Percentiles rank a stretch among this genome's conserved stretches.
Evolutionary conservation across 2,888 invertebrate species (phyloP).

Genomic region (Trichacis sp.): DNA sequence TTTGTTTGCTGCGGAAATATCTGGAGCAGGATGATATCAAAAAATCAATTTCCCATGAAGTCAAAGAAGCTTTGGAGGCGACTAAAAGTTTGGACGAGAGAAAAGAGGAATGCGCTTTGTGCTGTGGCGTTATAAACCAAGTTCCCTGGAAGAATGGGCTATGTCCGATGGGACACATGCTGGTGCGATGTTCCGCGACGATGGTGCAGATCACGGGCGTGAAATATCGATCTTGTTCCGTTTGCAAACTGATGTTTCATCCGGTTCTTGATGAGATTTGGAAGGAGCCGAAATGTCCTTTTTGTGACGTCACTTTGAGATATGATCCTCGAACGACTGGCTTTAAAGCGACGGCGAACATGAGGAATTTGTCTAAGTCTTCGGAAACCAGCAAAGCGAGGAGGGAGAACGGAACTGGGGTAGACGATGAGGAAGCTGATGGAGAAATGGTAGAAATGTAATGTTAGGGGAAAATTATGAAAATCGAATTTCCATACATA

Average conservation of each 20-base stretch:
- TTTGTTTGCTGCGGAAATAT: conserved; percentile 54
- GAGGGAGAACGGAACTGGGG: conserved; percentile 8
- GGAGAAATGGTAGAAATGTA: too few relatives aligned
- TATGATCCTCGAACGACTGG: conserved; percentile 46
- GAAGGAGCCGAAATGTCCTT: conserved; percentile 54
- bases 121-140: conserved; percentile 52
- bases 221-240: conserved; percentile 53
- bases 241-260: conserved; percentile 61
- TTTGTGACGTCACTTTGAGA: conserved; percentile 57
- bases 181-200: conserved; percentile 61
- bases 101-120: conserved; percentile 57
- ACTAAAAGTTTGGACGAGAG: conserved; percentile 37
- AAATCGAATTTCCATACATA: too few relatives aligned
- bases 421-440: conserved; percentile 28
- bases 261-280: conserved; percentile 50
- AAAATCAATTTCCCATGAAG: conserved; percentile 32
- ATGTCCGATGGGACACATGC: conserved; percentile 59
- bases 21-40: conserved; percentile 55
- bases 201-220: conserved; percentile 57
- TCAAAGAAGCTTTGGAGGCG: conserved; percentile 42
- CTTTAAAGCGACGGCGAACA: conserved; percentile 9
- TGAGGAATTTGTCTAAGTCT: conserved; percentile 32
- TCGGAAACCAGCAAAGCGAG: conserved; percentile 7
- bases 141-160: conserved; percentile 52
- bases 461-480: too few relatives aligned